Percentiles rank a stretch among this genome's conserved stretches.
These are phyloP conservation scores for Morone chrysops DNA, from an alignment of 2,113 vertebrate genomes.

Conservation along the genomic window DNA sequence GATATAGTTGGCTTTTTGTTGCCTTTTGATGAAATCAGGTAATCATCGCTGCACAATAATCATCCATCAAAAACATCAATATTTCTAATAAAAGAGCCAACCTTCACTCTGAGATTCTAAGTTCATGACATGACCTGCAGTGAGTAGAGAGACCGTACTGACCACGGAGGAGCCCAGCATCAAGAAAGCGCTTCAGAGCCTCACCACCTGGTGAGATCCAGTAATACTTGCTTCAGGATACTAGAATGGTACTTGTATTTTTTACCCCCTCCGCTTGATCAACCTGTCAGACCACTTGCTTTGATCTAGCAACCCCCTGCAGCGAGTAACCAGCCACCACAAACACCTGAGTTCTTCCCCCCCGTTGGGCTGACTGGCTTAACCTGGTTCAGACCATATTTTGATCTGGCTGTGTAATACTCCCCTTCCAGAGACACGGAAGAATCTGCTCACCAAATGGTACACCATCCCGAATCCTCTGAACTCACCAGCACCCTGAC, in stretches of 20 bases:
- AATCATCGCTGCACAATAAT: background rate
- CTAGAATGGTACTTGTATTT: background rate
- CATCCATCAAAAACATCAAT: background rate
- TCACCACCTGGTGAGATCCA: conserved; percentile 12
- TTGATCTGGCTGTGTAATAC: background rate
- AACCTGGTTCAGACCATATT: background rate
- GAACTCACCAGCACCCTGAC: too few species aligned
- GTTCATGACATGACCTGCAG: background rate
- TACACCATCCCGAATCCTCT: too few species aligned
- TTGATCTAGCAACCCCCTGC: conserved; percentile 21
- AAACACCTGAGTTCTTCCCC: conserved; percentile 17
- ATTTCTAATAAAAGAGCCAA: background rate
- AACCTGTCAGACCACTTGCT: conserved; percentile 5
- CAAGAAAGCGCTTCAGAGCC: background rate
- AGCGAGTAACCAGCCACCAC: background rate
- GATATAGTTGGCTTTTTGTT: background rate
- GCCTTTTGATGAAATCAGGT: background rate
- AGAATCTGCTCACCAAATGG: background rate
- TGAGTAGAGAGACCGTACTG: background rate
- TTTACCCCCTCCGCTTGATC: background rate
- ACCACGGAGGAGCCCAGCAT: background rate
- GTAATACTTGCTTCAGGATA: conserved; percentile 14
- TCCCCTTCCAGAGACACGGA: background rate
- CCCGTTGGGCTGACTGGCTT: background rate
- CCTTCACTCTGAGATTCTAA: background rate